phyloP scores from a whole-genome alignment of 1,140 invertebrate species.

The Cydia amplana region DNA sequence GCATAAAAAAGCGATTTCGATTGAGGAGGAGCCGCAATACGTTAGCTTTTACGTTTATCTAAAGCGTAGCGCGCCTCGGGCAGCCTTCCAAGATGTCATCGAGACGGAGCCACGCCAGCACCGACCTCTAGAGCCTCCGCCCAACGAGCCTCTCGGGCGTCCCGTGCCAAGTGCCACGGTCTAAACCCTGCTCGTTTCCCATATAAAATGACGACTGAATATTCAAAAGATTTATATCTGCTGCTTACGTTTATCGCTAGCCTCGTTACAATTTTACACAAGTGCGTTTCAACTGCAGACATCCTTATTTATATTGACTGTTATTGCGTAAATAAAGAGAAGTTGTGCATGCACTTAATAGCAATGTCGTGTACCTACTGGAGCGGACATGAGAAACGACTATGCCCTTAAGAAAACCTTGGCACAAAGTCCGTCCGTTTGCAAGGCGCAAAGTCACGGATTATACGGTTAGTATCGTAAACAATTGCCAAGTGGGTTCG shows the following conservation, averaged over 20 bases:
- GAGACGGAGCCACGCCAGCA: slow-evolving; percentile 44
- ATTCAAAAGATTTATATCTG: slow-evolving; percentile 14
- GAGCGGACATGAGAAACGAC: slow-evolving; percentile 26
- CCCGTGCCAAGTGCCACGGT: slow-evolving; percentile 54
- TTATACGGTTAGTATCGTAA: slow-evolving; percentile 3
- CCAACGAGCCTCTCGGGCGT: slow-evolving; percentile 56
- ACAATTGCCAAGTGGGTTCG: slow-evolving; percentile 16
- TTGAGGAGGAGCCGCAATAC: slow-evolving; percentile 44
- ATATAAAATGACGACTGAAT: slow-evolving; percentile 29
- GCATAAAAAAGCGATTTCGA: slow-evolving; percentile 35
- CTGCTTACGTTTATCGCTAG: slow-evolving; percentile 12
- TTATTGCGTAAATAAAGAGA: slow-evolving; percentile 22
- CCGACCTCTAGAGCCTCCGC: slow-evolving; percentile 44
- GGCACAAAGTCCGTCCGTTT: slow-evolving; percentile 15
- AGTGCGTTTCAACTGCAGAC: not conserved
- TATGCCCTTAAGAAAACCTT: slow-evolving; percentile 29
- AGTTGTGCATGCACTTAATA: slow-evolving; percentile 15
- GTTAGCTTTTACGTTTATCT: slow-evolving; percentile 65
- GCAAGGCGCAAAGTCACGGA: slow-evolving; percentile 25
- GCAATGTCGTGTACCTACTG: not conserved
- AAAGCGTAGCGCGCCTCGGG: slow-evolving; percentile 68
- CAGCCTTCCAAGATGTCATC: slow-evolving; percentile 65
- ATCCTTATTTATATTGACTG: slow-evolving; percentile 6
- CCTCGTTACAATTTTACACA: slow-evolving; percentile 6
- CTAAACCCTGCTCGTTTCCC: slow-evolving; percentile 33